Evolutionary conservation across 2,113 vertebrate species (phyloP), one percentile per base, ranked within the genome.

Genomic region (Tetrao urogallus): DNA sequence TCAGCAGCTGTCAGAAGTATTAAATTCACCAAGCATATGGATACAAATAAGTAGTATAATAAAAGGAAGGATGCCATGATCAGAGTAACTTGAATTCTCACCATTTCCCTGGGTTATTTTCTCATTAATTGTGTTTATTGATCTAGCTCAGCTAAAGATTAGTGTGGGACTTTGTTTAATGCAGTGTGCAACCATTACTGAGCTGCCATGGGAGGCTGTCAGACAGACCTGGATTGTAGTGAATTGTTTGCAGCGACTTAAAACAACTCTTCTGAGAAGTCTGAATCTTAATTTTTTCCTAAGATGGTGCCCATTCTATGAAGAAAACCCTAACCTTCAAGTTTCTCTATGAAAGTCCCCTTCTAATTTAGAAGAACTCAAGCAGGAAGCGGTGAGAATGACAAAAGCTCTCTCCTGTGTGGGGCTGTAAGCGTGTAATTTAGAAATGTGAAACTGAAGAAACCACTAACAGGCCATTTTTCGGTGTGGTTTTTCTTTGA

Each of bases 1-100:
- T 95, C 70, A 82, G 92, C 89, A 93, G 81, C 92, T 96, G 91
- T 82, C 87, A 92, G 78, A 79, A 71, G 60, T 19, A 89, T 93
- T 94, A 92, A 92, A 95, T 94, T 86, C 75, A 78, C 64, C 76
- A 86, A 73, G 69, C 93, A 63, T 67, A 48, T 0, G 0, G 54
- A 84, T 80, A 92, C 74, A 74, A 93, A 74, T 47, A 14, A 56
- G 34, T 30, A 57, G 43, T 32, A 76, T 79, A 90, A 89, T 11
- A 47, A 82, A 93, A 86, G 52, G 38, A 88, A 86, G 57, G 57
- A 47, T 16, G 19, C 40, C 16, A 22, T 73, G 82, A 73, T 90
- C 61, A 60, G 34, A 72, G 69, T 5, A 74, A 78, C 65, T 81
- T 48, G 47, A 72, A 82, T 94, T 91, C 84, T 74, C 79, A 67